These are phyloP conservation scores for Centropyge bicolor DNA, from an alignment of 2,797 vertebrate genomes.

Conservation along the genomic window DNA sequence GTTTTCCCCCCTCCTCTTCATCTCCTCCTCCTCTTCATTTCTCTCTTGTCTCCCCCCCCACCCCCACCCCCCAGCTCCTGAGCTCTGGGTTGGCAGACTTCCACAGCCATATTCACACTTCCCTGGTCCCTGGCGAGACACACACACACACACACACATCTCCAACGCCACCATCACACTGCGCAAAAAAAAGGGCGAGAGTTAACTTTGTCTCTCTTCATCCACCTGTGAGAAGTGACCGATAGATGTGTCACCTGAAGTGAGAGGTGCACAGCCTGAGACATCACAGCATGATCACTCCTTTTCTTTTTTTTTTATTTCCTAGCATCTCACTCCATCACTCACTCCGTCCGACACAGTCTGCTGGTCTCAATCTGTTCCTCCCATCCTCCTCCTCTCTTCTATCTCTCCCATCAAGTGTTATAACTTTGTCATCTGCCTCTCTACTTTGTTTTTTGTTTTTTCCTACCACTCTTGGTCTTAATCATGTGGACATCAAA, in stretches of 20 bases:
- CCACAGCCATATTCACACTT: conserved; percentile 81
- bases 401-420: conserved; percentile 49
- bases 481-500: conserved; percentile 68
- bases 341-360: conserved; percentile 40
- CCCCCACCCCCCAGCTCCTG: conserved; percentile 23
- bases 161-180: conserved; percentile 64
- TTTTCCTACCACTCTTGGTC: conserved; percentile 41
- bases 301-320: conserved; percentile 7
- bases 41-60: neutral
- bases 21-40: conserved; percentile 34
- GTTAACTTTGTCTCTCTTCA: conserved; percentile 54
- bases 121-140: conserved; percentile 64
- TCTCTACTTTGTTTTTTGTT: conserved; percentile 29
- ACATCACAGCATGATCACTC: conserved; percentile 30
- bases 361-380: conserved; percentile 62
- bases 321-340: conserved; percentile 34
- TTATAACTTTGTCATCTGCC: conserved; percentile 69
- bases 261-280: conserved; percentile 39
- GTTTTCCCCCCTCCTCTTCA: conserved; percentile 58
- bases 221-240: conserved; percentile 56
- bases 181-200: conserved; percentile 50
- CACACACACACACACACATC: conserved; percentile 47
- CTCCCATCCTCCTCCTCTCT: neutral
- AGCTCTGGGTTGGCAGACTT: conserved; percentile 76
- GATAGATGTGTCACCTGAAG: conserved; percentile 64